Percentiles rank a stretch among this genome's conserved stretches.
Evolutionary conservation across 1,140 invertebrate species (phyloP).

Genomic region (Drosophila rhopaloa): DNA sequence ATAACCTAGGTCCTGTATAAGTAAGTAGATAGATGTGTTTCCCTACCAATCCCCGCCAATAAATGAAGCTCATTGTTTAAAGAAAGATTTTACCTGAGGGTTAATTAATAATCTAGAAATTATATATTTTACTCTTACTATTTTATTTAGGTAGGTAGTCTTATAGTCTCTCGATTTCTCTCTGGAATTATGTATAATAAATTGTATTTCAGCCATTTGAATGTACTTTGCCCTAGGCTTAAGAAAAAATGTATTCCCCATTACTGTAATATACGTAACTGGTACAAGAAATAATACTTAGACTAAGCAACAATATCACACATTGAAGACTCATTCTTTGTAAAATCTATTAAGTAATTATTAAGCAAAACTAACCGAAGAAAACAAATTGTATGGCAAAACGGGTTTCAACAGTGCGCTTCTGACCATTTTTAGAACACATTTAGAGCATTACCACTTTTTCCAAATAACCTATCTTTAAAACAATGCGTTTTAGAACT

Average conservation of each 20-base stretch:
- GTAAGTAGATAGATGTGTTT: slow-evolving; percentile 22
- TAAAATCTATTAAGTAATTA: slow-evolving; percentile 42
- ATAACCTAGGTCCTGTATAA: slow-evolving; percentile 10
- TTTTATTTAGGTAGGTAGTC: slow-evolving; percentile 35
- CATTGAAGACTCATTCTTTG: slow-evolving; percentile 50
- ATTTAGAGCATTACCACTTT: slow-evolving; percentile 15
- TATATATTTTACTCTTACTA: slow-evolving; percentile 16
- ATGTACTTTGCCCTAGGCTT: slow-evolving; percentile 36
- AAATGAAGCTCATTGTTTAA: slow-evolving; percentile 10
- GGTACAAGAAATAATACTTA: slow-evolving; percentile 21
- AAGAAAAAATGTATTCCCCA: slow-evolving; percentile 34
- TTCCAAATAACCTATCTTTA: not conserved
- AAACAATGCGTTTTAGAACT: slow-evolving; percentile 26
- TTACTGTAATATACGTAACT: slow-evolving; percentile 33
- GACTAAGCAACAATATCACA: slow-evolving; percentile 47
- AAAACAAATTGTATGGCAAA: slow-evolving; percentile 57
- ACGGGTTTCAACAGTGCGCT: slow-evolving; percentile 5
- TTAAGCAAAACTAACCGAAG: slow-evolving; percentile 41
- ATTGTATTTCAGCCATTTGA: slow-evolving; percentile 21
- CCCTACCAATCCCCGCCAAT: slow-evolving; percentile 1
- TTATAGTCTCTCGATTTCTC: slow-evolving; percentile 29
- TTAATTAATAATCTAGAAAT: slow-evolving; percentile 13
- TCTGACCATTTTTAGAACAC: slow-evolving; percentile 16
- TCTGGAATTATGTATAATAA: slow-evolving; percentile 36
- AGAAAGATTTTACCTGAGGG: slow-evolving; percentile 1